These are phyloP conservation scores for Macquaria ambigua DNA, from an alignment of 2,113 vertebrate genomes.

Conservation along the genomic window DNA sequence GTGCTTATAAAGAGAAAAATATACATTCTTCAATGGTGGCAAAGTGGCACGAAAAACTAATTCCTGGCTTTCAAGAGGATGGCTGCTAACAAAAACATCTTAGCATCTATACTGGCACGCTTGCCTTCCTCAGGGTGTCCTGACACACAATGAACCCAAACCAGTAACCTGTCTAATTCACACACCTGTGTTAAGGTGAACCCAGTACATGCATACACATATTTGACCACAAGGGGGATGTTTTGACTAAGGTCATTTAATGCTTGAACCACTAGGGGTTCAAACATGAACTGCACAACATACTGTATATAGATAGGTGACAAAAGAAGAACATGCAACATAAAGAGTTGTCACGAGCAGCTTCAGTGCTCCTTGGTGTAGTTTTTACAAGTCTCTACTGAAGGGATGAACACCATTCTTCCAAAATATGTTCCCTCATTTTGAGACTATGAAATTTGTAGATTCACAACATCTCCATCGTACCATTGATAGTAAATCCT, in stretches of 20 bases:
- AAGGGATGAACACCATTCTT: not conserved
- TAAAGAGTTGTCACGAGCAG: not conserved
- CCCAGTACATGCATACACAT: not conserved
- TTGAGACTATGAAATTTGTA: not conserved
- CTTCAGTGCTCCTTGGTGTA: not conserved
- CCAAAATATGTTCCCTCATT: not conserved
- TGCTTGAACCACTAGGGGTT: not conserved
- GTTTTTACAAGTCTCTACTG: not conserved
- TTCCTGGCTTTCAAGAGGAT: not conserved
- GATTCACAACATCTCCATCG: not conserved
- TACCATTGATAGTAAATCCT: not conserved
- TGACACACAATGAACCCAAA: not conserved
- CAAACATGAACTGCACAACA: not conserved
- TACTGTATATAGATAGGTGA: not conserved
- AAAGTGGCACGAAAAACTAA: not conserved
- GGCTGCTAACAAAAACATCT: not conserved
- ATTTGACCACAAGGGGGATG: conserved; percentile 20
- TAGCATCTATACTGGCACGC: not conserved
- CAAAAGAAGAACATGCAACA: not conserved
- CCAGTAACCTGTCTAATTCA: not conserved
- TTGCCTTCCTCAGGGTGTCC: not conserved
- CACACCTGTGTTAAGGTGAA: not conserved
- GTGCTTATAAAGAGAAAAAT: not conserved
- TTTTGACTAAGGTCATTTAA: not conserved
- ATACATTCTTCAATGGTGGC: not conserved